Conservation (phyloP, 1,140 invertebrate species). For the Meloidogyne exigua region DNA sequence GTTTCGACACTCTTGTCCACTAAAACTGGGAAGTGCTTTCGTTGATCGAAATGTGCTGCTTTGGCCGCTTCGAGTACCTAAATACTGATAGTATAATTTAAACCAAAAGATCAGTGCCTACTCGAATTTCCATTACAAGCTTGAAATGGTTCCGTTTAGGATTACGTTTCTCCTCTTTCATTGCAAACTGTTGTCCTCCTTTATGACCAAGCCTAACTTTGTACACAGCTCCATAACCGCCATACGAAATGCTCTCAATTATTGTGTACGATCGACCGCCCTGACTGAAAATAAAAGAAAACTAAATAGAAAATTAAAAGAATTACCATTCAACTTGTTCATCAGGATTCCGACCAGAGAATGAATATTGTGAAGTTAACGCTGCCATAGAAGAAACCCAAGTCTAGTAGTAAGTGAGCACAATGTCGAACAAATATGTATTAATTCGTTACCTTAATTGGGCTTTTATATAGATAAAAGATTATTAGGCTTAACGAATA, state of each 20-base stretch:
- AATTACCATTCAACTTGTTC: neutral
- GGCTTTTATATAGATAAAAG: no score
- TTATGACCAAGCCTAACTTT: neutral
- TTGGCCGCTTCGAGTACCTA: constrained; percentile 3
- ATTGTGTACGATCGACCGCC: neutral
- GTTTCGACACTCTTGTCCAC: constrained; percentile 28
- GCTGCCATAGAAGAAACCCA: no score
- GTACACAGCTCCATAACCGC: constrained; percentile 30
- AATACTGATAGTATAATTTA: no score
- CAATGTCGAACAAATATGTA: no score
- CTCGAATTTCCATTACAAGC: constrained; percentile 19
- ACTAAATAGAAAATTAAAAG: neutral
- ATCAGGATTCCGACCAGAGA: neutral
- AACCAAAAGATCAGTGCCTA: no score
- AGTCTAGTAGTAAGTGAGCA: no score
- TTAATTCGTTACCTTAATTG: no score
- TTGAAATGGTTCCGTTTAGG: constrained; percentile 8
- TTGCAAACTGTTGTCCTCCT: constrained; percentile 1
- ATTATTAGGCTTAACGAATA: no score
- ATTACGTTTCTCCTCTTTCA: constrained; percentile 22
- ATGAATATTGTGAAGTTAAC: no score
- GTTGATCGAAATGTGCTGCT: neutral
- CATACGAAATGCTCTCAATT: constrained; percentile 6
- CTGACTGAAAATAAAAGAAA: neutral
- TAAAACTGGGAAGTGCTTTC: constrained; percentile 31